A percentile compares a stretch with the other conserved stretches of the same genome.
These are phyloP conservation scores for Aegithalos caudatus DNA, from an alignment of 2,113 vertebrate genomes.

Conservation along the genomic window DNA sequence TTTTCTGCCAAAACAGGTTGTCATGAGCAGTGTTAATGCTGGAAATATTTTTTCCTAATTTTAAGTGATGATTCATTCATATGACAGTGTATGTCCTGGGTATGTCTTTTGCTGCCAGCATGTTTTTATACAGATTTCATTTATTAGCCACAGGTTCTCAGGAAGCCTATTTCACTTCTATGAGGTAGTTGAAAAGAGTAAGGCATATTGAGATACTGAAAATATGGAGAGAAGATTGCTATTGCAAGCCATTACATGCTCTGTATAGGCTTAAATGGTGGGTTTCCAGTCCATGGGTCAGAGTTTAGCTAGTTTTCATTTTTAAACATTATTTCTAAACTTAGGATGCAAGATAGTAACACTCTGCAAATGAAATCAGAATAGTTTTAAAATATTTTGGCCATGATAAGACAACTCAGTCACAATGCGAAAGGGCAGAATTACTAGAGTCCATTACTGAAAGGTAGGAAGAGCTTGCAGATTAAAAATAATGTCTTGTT, in stretches of 20 bases:
- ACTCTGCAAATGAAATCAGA: neutral
- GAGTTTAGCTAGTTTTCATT: neutral
- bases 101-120: neutral
- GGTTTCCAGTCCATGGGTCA: neutral
- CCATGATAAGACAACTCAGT: neutral
- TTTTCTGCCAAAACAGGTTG: conserved; percentile 2
- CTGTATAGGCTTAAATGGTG: neutral
- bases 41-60: conserved; percentile 19
- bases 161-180: neutral
- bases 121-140: neutral
- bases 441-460: neutral
- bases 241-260: neutral
- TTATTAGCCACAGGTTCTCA: neutral
- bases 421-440: neutral
- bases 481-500: neutral
- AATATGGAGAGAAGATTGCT: neutral
- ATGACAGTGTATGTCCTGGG: neutral
- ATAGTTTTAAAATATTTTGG: neutral
- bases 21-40: neutral
- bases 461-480: neutral
- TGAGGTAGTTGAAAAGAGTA: neutral
- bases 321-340: neutral
- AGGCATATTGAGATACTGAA: neutral
- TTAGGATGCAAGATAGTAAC: neutral
- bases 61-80: conserved; percentile 25